Evolutionary conservation across 2,797 vertebrate genomes (phyloP), one percentile per base, ranked within the genome.

Genomic region (Phoebastria nigripes): DNA sequence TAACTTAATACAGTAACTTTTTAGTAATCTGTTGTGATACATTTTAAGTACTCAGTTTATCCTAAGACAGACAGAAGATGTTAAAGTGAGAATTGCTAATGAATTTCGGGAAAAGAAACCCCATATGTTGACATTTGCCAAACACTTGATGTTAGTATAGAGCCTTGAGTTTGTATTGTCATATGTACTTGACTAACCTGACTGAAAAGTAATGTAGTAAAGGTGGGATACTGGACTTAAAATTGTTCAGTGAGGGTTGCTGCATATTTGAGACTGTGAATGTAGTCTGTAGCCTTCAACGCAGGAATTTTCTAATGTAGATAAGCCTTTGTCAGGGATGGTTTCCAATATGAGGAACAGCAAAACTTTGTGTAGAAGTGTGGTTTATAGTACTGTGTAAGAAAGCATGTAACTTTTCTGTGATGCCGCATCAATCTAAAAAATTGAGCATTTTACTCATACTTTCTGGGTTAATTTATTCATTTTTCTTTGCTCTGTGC

Each of bases 121-220:
- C 6, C 0, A 0, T 55, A 10, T 76, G 18, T 20, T 71, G 37
- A 63, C 7, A 22, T 58, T 59, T 72, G 28, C 29, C 16, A 42
- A 49, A 56, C 14, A 2, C 29, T 51, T 65, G 11, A n/a, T 61
- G 17, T 20, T 90, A 22, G 5, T 54, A 20, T 21, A 24, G 65
- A 41, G 24, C 44, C 2, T 0, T 70, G 61, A 56, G 37, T 81
- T 83, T 55, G 11, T 82, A 5, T 77, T 65, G 11, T 47, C 19
- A 4, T n/a, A 15, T 11, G 15, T 7, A 19, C 11, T 63, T 76
- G 29, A n/a, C 31, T 71, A 41, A 61, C 26, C 12, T 55, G 58
- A 37, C 25, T 54, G 59, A 66, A 77, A 69, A 77, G 2, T 58
- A 39, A 17, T 20, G 4, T 6, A 31, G 25, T 52, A 51, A 77